Conservation (phyloP, 2,888 invertebrate species). For the Dicycla oo region DNA sequence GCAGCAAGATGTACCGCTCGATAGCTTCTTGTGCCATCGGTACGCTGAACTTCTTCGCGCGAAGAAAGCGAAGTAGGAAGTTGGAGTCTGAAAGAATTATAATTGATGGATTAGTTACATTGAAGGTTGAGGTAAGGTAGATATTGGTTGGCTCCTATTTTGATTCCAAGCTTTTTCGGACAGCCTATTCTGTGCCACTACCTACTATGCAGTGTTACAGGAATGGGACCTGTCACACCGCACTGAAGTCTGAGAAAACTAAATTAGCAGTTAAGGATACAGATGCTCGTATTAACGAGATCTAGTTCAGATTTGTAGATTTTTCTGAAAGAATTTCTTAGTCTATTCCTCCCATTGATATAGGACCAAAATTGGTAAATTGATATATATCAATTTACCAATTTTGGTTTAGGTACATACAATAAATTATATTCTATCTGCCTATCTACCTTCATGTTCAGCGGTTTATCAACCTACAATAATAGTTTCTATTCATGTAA, state of each 20-base stretch:
- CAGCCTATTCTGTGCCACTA: background rate
- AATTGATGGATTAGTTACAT: background rate
- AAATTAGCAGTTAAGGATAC: background rate
- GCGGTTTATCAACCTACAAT: background rate
- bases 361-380: too few relatives aligned
- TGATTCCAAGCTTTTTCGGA: background rate
- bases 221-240: too few relatives aligned
- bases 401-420: background rate
- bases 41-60: constrained; percentile 95
- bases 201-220: background rate
- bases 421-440: too few relatives aligned
- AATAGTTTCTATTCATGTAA: background rate
- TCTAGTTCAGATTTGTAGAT: background rate
- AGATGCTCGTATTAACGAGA: background rate
- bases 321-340: background rate
- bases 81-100: constrained; percentile 89
- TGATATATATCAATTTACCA: too few relatives aligned
- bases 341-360: too few relatives aligned
- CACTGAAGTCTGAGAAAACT: background rate
- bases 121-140: background rate
- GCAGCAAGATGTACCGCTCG: constrained; percentile 94
- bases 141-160: background rate
- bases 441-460: background rate
- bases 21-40: constrained; percentile 94
- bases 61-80: constrained; percentile 94